Evolutionary conservation across 1,140 invertebrate genomes (phyloP), one percentile per base, ranked within the genome.

Genomic region (Hylaeus anthracinus): DNA sequence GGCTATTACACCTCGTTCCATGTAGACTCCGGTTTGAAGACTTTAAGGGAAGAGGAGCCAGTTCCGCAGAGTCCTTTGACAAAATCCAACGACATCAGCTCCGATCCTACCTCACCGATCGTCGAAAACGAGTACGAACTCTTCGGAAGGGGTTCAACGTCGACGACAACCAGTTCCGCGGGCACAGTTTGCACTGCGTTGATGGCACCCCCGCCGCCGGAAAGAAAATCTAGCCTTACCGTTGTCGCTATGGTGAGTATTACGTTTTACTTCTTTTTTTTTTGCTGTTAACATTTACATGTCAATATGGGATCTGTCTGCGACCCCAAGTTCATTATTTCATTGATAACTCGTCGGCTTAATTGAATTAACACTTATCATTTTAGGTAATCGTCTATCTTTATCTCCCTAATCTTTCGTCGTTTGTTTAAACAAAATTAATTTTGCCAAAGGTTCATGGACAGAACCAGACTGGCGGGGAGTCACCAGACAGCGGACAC

Each of bases 1-100:
- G 98, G 98, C 12, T 99, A 99, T 92, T 99, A 99, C 92, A 99
- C 98, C 0, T 99, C 98, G 12, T 99, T 99, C 94, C 98, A 99
- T 91, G 96, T 98, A 94, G 98, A 99, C 92, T 98, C 97, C 74
- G 98, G 98, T 2, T 92, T 99, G 63, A 98, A 98, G 91, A 97
- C 96, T 0, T 92, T 97, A 15, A 96, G 96, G 90, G 97, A 97
- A 91, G 97, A 97, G 92, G 97, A 97, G 90, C 90, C 85, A 37
- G 72, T 90, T 12, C 90, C 92, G 5, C 89, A 90, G 58, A 90
- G 83, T 79, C 92, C 92, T 2, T 77, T 92, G 43, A 90, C 85
- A 8, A 92, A 90, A 69, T 90, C 90, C 3, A 91, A 85, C 66
- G 91, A 92, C 53, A n/a, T 91, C 94, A 89, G 94, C 93, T 88